Evolutionary conservation across 2,797 vertebrate species (phyloP).

Genomic region (Halcyon leucocephala): DNA sequence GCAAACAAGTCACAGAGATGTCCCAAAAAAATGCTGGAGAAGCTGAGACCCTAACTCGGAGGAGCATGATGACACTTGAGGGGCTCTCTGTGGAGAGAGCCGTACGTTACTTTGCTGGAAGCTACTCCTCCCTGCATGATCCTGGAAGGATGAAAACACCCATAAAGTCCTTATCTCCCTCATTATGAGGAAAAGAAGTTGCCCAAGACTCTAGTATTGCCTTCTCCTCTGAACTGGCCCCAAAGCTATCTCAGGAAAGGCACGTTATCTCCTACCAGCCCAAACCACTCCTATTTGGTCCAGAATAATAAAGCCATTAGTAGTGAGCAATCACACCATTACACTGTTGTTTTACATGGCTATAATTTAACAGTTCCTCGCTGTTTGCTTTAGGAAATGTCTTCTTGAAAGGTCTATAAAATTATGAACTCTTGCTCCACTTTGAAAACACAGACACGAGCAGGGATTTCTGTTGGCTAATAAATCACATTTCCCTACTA

Average conservation of each 20-base stretch:
- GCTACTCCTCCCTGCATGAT: neutral
- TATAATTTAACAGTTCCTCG: constrained; percentile 37
- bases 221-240: neutral
- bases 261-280: neutral
- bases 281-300: neutral
- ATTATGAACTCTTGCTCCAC: constrained; percentile 25
- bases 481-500: neutral
- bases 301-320: constrained; percentile 31
- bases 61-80: fast-evolving
- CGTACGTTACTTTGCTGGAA: neutral
- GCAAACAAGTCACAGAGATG: neutral
- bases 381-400: constrained; percentile 60
- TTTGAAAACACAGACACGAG: neutral
- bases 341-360: neutral
- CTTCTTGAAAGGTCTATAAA: constrained; percentile 49
- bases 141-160: neutral
- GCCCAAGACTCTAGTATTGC: neutral
- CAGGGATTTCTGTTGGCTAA: neutral
- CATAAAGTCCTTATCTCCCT: neutral
- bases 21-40: neutral
- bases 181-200: neutral
- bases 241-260: neutral
- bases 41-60: neutral
- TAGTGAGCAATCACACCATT: neutral
- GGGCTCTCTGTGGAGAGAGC: neutral